Conservation (phyloP, 2,113 vertebrate genomes). For the Calonectris borealis region DNA sequence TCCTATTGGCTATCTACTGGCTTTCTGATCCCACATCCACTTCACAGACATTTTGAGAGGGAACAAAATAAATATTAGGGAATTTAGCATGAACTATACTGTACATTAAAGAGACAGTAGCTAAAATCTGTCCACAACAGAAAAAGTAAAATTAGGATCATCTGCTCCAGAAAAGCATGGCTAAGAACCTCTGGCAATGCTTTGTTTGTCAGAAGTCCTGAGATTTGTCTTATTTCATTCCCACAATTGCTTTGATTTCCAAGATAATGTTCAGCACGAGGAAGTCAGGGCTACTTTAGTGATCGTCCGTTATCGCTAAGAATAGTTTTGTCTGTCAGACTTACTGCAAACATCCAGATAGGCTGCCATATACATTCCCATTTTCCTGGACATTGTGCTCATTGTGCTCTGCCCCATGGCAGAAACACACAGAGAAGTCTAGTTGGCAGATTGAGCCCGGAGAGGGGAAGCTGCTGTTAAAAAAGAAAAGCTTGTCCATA, state of each 20-base stretch:
- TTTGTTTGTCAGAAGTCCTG: not conserved
- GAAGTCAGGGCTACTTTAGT: not conserved
- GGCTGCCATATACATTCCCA: not conserved
- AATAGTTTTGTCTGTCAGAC: not conserved
- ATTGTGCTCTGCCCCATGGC: not conserved
- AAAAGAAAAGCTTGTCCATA: not conserved
- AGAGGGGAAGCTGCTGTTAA: not conserved
- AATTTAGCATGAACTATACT: not conserved
- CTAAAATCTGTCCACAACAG: not conserved
- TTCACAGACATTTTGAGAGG: not conserved
- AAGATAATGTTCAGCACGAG: not conserved
- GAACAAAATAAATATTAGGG: not conserved
- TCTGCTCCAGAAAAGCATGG: not conserved
- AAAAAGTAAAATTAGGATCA: not conserved
- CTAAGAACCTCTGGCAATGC: not conserved
- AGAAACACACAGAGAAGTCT: not conserved
- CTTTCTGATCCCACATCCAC: not conserved
- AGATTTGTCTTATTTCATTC: not conserved
- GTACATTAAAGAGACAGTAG: not conserved
- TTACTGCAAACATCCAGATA: not conserved
- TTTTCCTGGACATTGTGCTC: not conserved
- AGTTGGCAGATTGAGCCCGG: not conserved
- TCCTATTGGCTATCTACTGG: not conserved
- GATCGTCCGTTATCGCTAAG: not conserved
- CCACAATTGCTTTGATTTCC: not conserved